phyloP scores from a whole-genome alignment of 2,113 vertebrate species.

The Grus americana region DNA sequence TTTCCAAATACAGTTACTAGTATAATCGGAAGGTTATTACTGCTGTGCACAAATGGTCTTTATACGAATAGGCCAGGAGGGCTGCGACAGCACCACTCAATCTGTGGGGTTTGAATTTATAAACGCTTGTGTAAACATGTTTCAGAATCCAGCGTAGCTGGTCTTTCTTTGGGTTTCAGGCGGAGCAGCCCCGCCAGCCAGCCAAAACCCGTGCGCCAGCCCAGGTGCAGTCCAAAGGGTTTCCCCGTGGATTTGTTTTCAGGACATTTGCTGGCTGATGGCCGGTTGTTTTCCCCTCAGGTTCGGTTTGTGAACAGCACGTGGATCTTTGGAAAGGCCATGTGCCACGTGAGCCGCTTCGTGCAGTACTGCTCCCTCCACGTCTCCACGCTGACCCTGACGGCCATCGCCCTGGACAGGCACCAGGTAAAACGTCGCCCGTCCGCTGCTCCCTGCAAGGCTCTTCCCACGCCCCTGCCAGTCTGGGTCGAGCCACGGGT shows the following conservation, averaged over 20 bases:
- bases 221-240: background rate
- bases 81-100: background rate
- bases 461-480: background rate
- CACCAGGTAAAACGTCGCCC: background rate
- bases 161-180: background rate
- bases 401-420: constrained; percentile 64
- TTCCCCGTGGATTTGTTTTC: background rate
- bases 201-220: background rate
- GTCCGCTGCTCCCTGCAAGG: fast-evolving
- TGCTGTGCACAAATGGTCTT: background rate
- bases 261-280: background rate
- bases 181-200: background rate
- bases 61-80: background rate
- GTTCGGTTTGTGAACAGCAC: constrained; percentile 70
- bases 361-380: constrained; percentile 75
- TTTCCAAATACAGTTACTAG: background rate
- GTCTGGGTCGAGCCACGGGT: fast-evolving
- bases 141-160: background rate
- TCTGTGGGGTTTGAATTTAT: background rate
- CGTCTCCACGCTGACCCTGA: constrained; percentile 66
- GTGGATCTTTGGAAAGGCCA: constrained; percentile 65
- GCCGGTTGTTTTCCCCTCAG: background rate
- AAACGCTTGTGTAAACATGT: background rate
- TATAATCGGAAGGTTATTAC: background rate
- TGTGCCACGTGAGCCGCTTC: constrained; percentile 72